phyloP scores from a whole-genome alignment of 2,113 vertebrate genomes.

The Candoia aspera region DNA sequence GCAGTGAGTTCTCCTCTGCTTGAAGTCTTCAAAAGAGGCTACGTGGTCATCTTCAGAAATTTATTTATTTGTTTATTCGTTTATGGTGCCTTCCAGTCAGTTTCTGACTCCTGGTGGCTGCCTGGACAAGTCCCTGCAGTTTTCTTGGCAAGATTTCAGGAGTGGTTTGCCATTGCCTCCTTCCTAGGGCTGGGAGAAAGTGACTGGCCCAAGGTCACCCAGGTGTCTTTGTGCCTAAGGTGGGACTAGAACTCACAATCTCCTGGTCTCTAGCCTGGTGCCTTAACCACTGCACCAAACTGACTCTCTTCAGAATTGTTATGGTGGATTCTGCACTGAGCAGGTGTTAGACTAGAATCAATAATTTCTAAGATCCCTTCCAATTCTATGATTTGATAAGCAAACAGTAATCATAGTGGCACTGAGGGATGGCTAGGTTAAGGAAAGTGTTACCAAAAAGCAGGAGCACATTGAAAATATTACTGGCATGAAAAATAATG shows the following conservation, averaged over 20 bases:
- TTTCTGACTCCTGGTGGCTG: not conserved
- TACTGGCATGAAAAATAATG: not conserved
- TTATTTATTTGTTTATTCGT: no score
- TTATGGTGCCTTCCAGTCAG: no score
- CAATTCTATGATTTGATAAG: not conserved
- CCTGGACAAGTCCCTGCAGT: not conserved
- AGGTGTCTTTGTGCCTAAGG: not conserved
- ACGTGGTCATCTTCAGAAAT: not conserved
- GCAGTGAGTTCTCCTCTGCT: not conserved
- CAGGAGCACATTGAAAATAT: not conserved
- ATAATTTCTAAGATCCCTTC: not conserved
- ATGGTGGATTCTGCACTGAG: not conserved
- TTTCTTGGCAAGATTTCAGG: not conserved
- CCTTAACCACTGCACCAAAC: not conserved
- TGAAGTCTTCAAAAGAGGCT: not conserved
- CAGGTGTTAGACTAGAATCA: not conserved
- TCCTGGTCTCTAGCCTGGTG: not conserved
- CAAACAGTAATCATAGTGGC: not conserved
- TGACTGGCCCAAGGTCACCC: not conserved
- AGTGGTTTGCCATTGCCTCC: not conserved
- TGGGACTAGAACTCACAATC: not conserved
- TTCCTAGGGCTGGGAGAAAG: not conserved
- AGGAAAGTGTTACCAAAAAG: not conserved
- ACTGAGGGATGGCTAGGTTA: not conserved
- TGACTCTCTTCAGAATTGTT: not conserved